phyloP scores from a whole-genome alignment of 2,113 vertebrate genomes.

The Heptranchias perlo region DNA sequence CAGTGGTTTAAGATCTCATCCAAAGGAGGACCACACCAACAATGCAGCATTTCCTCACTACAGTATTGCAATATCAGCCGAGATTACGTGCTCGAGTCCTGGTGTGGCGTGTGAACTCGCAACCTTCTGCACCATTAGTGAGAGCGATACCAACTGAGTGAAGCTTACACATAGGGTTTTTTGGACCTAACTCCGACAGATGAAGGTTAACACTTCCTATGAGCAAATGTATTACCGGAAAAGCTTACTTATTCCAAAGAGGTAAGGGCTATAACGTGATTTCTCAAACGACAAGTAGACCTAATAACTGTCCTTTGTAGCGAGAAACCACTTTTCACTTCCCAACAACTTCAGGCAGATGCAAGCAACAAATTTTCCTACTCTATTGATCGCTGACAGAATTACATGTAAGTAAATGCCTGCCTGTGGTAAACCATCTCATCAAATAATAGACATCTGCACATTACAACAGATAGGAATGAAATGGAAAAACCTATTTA shows the following conservation, averaged over 20 bases:
- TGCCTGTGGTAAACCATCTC: conserved; percentile 38
- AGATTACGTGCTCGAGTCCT: too few relatives aligned
- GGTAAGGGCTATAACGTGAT: neutral
- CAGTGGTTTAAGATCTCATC: neutral
- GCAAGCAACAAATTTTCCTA: conserved; percentile 33
- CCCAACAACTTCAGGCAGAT: conserved; percentile 32
- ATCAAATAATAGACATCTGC: conserved; percentile 37
- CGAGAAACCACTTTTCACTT: conserved; percentile 29
- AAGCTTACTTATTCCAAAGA: conserved; percentile 18
- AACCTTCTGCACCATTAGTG: neutral
- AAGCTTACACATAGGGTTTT: neutral
- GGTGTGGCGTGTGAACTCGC: neutral
- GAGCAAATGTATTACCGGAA: neutral
- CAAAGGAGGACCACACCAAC: neutral
- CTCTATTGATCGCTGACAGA: conserved; percentile 36
- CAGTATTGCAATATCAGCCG: neutral
- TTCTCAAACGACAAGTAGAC: conserved; percentile 32
- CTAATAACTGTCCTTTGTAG: conserved; percentile 34
- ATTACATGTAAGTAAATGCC: conserved; percentile 38
- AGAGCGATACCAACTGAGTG: neutral
- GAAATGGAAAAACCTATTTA: conserved; percentile 38
- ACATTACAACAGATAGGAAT: conserved; percentile 37
- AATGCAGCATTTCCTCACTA: neutral
- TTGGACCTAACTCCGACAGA: neutral
- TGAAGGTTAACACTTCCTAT: neutral